Conservation (phyloP, 2,113 vertebrate genomes). For the Lophotis ruficrista region DNA sequence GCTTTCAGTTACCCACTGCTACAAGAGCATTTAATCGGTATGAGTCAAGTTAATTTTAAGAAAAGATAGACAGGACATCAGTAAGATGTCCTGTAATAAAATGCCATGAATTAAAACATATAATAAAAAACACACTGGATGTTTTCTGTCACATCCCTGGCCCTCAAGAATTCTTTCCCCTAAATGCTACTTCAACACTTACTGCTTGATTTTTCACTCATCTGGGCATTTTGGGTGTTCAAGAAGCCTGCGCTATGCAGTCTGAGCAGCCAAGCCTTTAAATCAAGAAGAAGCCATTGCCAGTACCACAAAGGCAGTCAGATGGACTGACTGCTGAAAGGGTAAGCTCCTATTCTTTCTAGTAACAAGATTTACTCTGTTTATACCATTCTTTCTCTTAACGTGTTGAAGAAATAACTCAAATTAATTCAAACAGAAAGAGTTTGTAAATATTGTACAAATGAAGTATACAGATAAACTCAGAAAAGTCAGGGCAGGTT, state of each 20-base stretch:
- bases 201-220: background rate
- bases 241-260: fast-evolving
- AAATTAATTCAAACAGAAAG: background rate
- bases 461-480: background rate
- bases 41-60: background rate
- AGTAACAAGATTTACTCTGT: background rate
- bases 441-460: background rate
- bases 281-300: background rate
- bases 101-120: background rate
- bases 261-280: background rate
- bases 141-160: background rate
- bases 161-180: background rate
- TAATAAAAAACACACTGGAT: background rate
- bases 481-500: background rate
- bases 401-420: background rate
- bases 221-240: background rate
- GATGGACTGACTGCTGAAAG: background rate
- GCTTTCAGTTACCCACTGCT: background rate
- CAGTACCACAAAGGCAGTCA: background rate
- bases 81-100: background rate
- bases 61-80: background rate
- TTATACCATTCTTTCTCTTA: background rate
- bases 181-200: background rate
- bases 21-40: background rate
- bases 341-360: background rate